These are phyloP conservation scores for Orchesella cincta DNA, from an alignment of 1,140 invertebrate genomes.

Conservation along the genomic window DNA sequence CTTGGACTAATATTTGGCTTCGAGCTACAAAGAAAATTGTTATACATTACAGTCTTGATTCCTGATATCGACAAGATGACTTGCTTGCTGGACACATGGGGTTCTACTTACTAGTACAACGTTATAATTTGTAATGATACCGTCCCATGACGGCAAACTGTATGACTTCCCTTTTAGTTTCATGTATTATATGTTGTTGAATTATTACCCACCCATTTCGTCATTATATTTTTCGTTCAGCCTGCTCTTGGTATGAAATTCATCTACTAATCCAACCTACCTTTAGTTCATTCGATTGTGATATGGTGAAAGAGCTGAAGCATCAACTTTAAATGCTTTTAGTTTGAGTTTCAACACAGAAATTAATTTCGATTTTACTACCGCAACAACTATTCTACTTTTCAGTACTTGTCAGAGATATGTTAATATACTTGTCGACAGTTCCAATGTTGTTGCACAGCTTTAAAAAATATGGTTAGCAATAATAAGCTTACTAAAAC, in stretches of 20 bases:
- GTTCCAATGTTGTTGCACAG: background rate
- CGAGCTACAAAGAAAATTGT: background rate
- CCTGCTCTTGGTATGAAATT: background rate
- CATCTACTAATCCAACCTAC: background rate
- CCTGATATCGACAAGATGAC: constrained; percentile 22
- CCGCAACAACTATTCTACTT: background rate
- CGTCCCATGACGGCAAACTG: constrained; percentile 18
- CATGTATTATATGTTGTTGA: background rate
- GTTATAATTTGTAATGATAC: constrained; percentile 12
- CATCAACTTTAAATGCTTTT: background rate
- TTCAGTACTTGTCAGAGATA: background rate
- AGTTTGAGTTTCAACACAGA: background rate
- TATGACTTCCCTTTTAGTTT: constrained; percentile 6
- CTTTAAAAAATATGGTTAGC: background rate
- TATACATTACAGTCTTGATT: constrained; percentile 13
- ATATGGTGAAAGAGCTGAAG: background rate
- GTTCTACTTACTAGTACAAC: constrained; percentile 2
- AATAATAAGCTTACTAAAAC: too few species aligned
- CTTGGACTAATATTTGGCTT: background rate
- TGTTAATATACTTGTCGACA: background rate
- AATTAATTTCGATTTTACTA: background rate
- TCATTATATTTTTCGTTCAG: background rate
- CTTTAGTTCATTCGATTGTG: background rate
- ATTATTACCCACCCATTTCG: constrained; percentile 8
- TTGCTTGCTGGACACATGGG: constrained; percentile 20